These are phyloP conservation scores for Salvelinus alpinus DNA, from an alignment of 2,113 vertebrate genomes.

Conservation along the genomic window DNA sequence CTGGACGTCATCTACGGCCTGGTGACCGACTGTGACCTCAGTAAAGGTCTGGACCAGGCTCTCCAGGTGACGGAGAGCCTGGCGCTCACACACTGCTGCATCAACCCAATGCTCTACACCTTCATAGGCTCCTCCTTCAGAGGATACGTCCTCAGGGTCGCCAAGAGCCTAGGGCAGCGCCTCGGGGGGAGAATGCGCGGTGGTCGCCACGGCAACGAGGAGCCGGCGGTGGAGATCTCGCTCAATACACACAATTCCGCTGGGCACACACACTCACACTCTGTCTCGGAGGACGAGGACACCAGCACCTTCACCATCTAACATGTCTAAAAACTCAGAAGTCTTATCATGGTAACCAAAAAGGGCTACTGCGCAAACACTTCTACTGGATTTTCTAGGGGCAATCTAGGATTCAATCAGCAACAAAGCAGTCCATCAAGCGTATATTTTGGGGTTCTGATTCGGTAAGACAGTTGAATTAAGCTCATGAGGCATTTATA, in stretches of 20 bases:
- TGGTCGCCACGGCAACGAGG: constrained; percentile 9
- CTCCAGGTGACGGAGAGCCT: constrained; percentile 86
- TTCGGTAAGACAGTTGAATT: too few relatives aligned
- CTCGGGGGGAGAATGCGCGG: constrained; percentile 38
- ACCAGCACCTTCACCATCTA: constrained; percentile 77
- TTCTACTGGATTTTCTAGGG: background rate
- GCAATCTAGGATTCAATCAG: too few relatives aligned
- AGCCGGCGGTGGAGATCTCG: constrained; percentile 63
- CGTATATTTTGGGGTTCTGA: too few relatives aligned
- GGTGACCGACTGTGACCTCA: constrained; percentile 79
- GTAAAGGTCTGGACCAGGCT: constrained; percentile 81
- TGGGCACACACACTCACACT: constrained; percentile 53
- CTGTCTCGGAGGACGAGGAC: constrained; percentile 61
- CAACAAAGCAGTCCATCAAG: too few relatives aligned
- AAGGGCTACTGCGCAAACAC: too few relatives aligned
- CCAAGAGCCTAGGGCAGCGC: constrained; percentile 73
- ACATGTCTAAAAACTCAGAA: constrained; percentile 8
- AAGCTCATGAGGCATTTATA: too few relatives aligned
- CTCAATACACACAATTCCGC: constrained; percentile 42
- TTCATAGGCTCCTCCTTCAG: constrained; percentile 90
- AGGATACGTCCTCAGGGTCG: constrained; percentile 77
- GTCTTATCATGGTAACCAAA: too few relatives aligned
- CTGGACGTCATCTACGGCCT: constrained; percentile 82
- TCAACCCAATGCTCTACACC: constrained; percentile 89
- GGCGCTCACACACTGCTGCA: constrained; percentile 87